phyloP scores from a whole-genome alignment of 2,888 invertebrate species.

The Lasiommata megera region DNA sequence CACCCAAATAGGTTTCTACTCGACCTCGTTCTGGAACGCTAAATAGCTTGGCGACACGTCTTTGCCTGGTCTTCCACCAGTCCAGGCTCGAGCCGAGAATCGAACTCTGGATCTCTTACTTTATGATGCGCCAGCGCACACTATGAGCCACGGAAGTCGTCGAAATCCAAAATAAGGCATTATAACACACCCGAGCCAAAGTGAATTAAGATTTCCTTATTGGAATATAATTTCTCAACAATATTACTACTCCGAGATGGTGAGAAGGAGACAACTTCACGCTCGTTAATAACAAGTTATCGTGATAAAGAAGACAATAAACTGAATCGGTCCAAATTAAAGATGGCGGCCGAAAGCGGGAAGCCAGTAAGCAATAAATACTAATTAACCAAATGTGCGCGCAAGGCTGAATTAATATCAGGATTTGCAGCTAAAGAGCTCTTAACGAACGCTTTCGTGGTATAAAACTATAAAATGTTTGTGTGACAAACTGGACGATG shows the following conservation, averaged over 20 bases:
- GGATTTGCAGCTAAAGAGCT: conserved; percentile 56
- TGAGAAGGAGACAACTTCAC: conserved; percentile 15
- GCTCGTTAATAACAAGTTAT: conserved; percentile 17
- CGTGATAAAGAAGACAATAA: conserved; percentile 29
- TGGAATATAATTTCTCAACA: no score
- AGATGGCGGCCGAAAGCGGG: conserved; percentile 34
- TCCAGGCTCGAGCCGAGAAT: no score
- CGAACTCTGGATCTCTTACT: no score
- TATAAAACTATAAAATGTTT: conserved; percentile 11
- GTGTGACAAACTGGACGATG: neutral
- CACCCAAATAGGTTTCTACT: no score
- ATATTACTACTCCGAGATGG: neutral
- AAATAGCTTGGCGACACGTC: no score
- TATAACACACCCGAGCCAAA: no score
- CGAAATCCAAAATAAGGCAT: no score
- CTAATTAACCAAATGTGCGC: conserved; percentile 64
- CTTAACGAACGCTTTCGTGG: conserved; percentile 38
- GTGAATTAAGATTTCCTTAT: no score
- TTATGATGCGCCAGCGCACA: no score
- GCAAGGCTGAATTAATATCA: conserved; percentile 70
- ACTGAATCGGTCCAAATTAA: conserved; percentile 31
- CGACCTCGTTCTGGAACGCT: no score
- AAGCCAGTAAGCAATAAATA: conserved; percentile 45
- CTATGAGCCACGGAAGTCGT: no score
- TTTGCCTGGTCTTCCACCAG: no score